phyloP scores from a whole-genome alignment of 2,797 vertebrate species.

The Xyrichtys novacula region DNA sequence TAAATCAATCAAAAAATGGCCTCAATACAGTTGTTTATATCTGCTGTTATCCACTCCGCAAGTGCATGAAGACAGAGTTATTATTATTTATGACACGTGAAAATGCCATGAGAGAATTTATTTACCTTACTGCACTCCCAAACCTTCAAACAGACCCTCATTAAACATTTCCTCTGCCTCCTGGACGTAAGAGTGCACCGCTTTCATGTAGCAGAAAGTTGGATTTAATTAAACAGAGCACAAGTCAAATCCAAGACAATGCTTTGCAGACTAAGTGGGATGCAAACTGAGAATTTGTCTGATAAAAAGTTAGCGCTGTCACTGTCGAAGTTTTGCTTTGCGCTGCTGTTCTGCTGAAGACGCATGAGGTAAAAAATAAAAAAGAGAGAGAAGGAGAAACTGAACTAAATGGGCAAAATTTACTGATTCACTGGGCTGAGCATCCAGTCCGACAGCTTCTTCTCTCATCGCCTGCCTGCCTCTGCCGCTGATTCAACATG shows the following conservation, averaged over 20 bases:
- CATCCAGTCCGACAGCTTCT: constrained; percentile 49
- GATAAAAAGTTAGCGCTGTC: constrained; percentile 34
- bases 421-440: constrained; percentile 39
- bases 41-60: not conserved
- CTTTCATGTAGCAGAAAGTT: constrained; percentile 7
- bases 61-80: not conserved
- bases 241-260: constrained; percentile 22
- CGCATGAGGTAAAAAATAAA: not conserved
- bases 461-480: constrained; percentile 20
- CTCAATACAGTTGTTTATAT: not conserved
- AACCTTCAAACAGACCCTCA: constrained; percentile 19
- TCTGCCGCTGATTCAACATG: constrained; percentile 28
- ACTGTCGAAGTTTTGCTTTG: constrained; percentile 36
- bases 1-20: not conserved
- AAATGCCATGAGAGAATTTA: not conserved
- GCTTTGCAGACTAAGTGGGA: constrained; percentile 27
- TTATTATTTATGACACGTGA: constrained; percentile 4
- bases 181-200: not conserved
- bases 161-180: constrained; percentile 9
- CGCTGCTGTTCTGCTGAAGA: constrained; percentile 17
- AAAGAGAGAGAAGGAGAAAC: constrained; percentile 1
- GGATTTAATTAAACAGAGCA: constrained; percentile 23
- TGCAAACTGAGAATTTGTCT: constrained; percentile 12
- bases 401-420: constrained; percentile 33
- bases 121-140: constrained; percentile 3